Conservation (phyloP, 2,113 vertebrate species). For the Corydoras maculifer region DNA sequence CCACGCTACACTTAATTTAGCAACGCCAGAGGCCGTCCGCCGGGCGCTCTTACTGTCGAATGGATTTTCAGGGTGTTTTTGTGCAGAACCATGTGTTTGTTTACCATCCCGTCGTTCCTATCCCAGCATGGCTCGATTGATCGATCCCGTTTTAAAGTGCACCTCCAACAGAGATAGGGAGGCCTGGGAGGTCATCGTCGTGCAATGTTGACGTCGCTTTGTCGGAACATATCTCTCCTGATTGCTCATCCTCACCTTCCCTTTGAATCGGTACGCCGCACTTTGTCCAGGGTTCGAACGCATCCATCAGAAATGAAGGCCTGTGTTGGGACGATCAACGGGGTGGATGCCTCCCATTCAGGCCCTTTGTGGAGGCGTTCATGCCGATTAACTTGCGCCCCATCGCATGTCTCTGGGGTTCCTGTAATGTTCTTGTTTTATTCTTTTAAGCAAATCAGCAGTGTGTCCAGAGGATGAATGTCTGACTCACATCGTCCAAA, state of each 20-base stretch:
- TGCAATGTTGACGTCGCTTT: conserved; percentile 28
- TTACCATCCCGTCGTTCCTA: background rate
- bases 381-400: conserved; percentile 7
- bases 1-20: background rate
- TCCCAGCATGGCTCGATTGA: conserved; percentile 2
- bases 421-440: background rate
- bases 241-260: conserved; percentile 15
- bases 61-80: conserved; percentile 16
- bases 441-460: background rate
- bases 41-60: conserved; percentile 1
- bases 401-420: background rate
- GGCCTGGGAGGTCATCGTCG: conserved; percentile 26
- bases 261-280: conserved; percentile 21
- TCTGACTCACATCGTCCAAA: too few relatives aligned
- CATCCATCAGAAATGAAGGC: conserved; percentile 1
- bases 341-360: conserved; percentile 4
- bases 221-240: background rate
- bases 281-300: conserved; percentile 23
- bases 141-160: conserved; percentile 17
- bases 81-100: background rate
- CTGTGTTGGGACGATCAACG: conserved; percentile 7
- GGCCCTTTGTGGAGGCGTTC: background rate
- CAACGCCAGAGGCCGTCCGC: background rate
- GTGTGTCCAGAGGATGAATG: background rate
- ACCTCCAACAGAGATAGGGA: conserved; percentile 15